Conservation (phyloP, 2,797 vertebrate genomes). For the Schizopygopsis pylzovi region DNA sequence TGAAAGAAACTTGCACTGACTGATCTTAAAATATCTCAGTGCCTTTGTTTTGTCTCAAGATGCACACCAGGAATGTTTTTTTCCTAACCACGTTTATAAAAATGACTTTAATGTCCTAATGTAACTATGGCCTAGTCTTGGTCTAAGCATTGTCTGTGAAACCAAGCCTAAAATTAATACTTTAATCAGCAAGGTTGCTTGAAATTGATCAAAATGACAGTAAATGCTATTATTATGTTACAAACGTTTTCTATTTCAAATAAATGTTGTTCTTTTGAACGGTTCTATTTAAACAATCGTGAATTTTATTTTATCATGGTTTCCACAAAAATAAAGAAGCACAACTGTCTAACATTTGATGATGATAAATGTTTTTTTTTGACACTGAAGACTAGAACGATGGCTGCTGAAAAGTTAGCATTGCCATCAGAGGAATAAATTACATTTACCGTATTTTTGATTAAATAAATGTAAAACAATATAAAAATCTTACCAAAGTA, state of each 20-base stretch:
- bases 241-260: too few species aligned
- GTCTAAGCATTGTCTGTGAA: too few species aligned
- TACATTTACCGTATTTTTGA: background rate
- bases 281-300: background rate
- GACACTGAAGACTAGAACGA: background rate
- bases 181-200: background rate
- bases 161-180: too few species aligned
- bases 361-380: background rate
- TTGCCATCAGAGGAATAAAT: background rate
- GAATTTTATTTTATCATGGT: background rate
- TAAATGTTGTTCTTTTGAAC: background rate
- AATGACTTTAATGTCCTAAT: too few species aligned
- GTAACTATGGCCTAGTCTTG: too few species aligned
- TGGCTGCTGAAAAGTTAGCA: background rate
- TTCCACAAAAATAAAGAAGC: background rate
- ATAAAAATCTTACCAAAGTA: too few species aligned
- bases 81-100: too few species aligned
- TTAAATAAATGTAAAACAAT: too few species aligned
- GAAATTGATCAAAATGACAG: background rate
- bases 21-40: too few species aligned
- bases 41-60: too few species aligned
- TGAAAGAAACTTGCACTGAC: too few species aligned
- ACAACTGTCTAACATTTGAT: background rate
- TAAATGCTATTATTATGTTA: background rate
- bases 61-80: too few species aligned